Evolutionary conservation across 2,113 vertebrate genomes (phyloP), one percentile per base, ranked within the genome.

Genomic region (Atherinomorus stipes): DNA sequence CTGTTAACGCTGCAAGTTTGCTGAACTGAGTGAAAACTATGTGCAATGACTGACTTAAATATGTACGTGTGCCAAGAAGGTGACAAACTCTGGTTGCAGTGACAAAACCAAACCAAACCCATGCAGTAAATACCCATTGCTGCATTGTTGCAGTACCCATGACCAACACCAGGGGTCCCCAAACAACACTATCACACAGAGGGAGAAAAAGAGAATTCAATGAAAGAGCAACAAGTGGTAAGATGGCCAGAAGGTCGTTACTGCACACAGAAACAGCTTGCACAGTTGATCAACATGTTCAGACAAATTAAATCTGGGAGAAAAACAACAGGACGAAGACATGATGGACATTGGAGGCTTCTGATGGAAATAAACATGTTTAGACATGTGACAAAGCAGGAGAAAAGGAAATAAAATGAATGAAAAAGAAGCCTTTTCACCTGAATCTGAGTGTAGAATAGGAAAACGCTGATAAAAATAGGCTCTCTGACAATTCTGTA

Each of bases 401-500:
- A 7, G 11, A 26, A 58, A 11, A 70, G 64, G 2, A 34, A 22
- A 1, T 37, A 73, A 64, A 18, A 47, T 68, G 11, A 44, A 54
- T 74, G 57, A 84, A 81, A 81, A 70, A 85, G 65, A 90, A 92
- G 86, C 87, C 69, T 56, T n/a, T 80, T 93, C 96, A 96, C 96
- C 97, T 97, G 96, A 94, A 93, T 98, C 95, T 70, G 91, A 91
- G 85, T 93, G 91, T n/a, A 94, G 92, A 93, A 93, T 80, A 91
- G 93, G 93, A 93, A 93, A 94, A 69, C 90, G 90, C 60, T 89
- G 89, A 91, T 97, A 97, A 95, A 97, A 97, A 96, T 96, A 97
- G 91, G 96, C 96, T 96, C 95, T 97, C 94, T 97, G 97, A 94
- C 95, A 93, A 89, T 86, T 95, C 94, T 94, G 94, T 91, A 98